A percentile compares a stretch with the other conserved stretches of the same genome.
Evolutionary conservation across 1,140 invertebrate genomes (phyloP).

Genomic region (Drosophila pachea): DNA sequence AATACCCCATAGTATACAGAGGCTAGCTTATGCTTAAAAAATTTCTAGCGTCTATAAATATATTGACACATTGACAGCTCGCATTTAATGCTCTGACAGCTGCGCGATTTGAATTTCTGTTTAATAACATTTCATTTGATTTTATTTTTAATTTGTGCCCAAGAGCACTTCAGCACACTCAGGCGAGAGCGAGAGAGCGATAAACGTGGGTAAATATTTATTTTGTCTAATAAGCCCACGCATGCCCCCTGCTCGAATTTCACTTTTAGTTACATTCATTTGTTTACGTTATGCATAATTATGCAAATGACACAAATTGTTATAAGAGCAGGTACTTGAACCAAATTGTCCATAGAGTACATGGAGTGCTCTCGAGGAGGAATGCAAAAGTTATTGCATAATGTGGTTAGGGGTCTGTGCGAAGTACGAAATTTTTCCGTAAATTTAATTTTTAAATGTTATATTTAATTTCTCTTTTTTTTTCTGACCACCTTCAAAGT

Average conservation of each 20-base stretch:
- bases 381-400: background rate
- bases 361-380: background rate
- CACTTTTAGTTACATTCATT: constrained; percentile 49
- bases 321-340: constrained; percentile 39
- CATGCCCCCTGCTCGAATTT: constrained; percentile 48
- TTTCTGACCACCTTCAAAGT: constrained; percentile 11
- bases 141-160: constrained; percentile 39
- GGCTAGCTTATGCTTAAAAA: background rate
- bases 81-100: constrained; percentile 14
- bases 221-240: background rate
- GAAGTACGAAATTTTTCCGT: no score
- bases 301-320: constrained; percentile 38
- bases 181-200: no score
- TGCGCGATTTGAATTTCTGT: constrained; percentile 29
- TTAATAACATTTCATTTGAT: constrained; percentile 38
- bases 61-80: constrained; percentile 4
- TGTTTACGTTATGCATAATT: constrained; percentile 49
- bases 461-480: constrained; percentile 35
- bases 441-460: background rate
- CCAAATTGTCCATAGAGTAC: constrained; percentile 17
- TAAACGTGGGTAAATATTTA: no score
- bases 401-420: no score
- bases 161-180: constrained; percentile 33
- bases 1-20: background rate
- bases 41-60: background rate